Percentiles rank a stretch among this genome's conserved stretches.
These are phyloP conservation scores for Pempheris klunzingeri DNA, from an alignment of 2,797 vertebrate genomes.

Conservation along the genomic window DNA sequence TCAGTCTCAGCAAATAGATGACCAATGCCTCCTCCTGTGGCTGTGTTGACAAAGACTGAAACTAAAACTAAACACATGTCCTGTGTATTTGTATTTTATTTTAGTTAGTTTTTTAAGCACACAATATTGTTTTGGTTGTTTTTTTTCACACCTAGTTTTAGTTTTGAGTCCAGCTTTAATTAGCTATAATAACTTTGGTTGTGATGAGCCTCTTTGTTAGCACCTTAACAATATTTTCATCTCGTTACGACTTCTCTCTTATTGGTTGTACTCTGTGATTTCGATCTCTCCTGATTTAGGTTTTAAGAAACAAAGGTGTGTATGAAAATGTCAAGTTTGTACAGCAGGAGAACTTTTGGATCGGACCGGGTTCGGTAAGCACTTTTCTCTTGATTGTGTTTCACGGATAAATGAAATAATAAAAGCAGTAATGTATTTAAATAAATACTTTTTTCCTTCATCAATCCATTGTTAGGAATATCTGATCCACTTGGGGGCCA, in stretches of 20 bases:
- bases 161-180: no score
- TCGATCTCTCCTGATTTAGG: slow-evolving; percentile 78
- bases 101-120: no score
- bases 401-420: not conserved
- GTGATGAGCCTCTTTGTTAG: not conserved
- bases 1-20: no score
- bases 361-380: slow-evolving; percentile 97
- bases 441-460: not conserved
- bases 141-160: no score
- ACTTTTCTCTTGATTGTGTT: not conserved
- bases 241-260: not conserved
- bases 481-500: slow-evolving; percentile 98
- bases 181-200: no score
- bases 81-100: no score
- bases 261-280: slow-evolving; percentile 5
- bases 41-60: no score
- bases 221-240: not conserved
- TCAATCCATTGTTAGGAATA: slow-evolving; percentile 86
- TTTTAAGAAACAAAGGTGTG: slow-evolving; percentile 97
- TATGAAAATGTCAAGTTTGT: slow-evolving; percentile 99
- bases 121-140: no score
- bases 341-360: slow-evolving; percentile 99
- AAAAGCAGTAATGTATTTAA: not conserved
- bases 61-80: no score
- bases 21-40: no score